Evolutionary conservation across 2,888 invertebrate species (phyloP), one percentile per base, ranked within the genome.

Genomic region (Schrankia costaestrigalis): DNA sequence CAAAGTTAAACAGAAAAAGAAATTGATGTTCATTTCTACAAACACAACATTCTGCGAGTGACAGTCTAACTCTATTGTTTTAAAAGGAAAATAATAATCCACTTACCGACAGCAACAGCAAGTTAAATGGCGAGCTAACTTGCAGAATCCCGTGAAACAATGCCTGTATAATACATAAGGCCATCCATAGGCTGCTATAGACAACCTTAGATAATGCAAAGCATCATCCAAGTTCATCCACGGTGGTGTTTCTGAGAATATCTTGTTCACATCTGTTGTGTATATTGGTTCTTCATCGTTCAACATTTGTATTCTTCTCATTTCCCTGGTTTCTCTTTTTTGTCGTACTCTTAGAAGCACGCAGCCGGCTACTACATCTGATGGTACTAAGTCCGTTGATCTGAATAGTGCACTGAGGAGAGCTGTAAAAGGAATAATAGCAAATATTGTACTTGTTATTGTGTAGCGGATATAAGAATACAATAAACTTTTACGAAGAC

Each of bases 161-260:
- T 95, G 92, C 17, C 92, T 89, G 69, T 94, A 95, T 63, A 96
- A 80, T 40, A 94, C 95, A 60, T 95, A 93, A 0, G 96, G 93
- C 96, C 96, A 97, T 0, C 97, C 95, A 69, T 97, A 97, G 4
- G 94, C 92, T 3, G 94, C 94, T 70, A 95, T 91, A 0, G 96
- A 95, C 54, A 94, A 90, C 66, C 93, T 91, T 61, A 96, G 85
- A 68, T 93, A 96, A 74, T 96, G 93, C 34, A 91, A 70, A 2
- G 95, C 94, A 58, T 91, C 90, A 30, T 93, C 91, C 44, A 94
- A 74, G 50, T 92, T 93, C 95, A 95, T 95, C 96, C 96, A 96
- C 1, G 89, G 85, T 0, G 93, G 93, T 0, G 91, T 89, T 46
- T 90, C 89, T 0, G 90, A 90, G 72, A 94, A 93, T 39, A 92